These are phyloP conservation scores for Sander lucioperca DNA, from an alignment of 2,113 vertebrate genomes.

Conservation along the genomic window DNA sequence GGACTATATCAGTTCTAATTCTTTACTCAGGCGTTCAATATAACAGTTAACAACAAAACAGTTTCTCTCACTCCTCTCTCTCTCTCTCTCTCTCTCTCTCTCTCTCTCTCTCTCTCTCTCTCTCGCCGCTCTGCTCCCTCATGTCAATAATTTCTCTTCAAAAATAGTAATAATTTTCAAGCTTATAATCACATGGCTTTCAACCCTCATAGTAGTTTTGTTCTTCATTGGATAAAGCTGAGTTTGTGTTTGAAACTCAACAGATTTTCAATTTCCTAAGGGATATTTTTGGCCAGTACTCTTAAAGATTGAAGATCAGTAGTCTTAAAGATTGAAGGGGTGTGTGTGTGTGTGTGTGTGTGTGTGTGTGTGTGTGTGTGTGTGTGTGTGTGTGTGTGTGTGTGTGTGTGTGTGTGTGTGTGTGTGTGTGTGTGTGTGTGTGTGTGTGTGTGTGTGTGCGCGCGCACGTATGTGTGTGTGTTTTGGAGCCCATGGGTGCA, in stretches of 20 bases:
- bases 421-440: neutral
- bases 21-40: neutral
- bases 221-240: conserved; percentile 6
- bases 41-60: conserved; percentile 11
- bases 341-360: no score
- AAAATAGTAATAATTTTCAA: conserved; percentile 16
- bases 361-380: no score
- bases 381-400: no score
- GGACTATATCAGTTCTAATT: neutral
- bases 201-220: neutral
- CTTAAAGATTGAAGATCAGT: neutral
- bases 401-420: no score
- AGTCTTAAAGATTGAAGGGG: no score
- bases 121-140: neutral
- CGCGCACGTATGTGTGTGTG: neutral
- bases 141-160: conserved; percentile 36
- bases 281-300: conserved; percentile 13
- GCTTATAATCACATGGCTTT: neutral
- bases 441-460: neutral
- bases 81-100: neutral
- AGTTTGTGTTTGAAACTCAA: conserved; percentile 24
- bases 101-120: neutral
- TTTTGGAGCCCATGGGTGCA: neutral
- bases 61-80: neutral
- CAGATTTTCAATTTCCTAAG: conserved; percentile 39